Evolutionary conservation across 2,888 invertebrate species (phyloP).

Genomic region (Pheosia tremula): DNA sequence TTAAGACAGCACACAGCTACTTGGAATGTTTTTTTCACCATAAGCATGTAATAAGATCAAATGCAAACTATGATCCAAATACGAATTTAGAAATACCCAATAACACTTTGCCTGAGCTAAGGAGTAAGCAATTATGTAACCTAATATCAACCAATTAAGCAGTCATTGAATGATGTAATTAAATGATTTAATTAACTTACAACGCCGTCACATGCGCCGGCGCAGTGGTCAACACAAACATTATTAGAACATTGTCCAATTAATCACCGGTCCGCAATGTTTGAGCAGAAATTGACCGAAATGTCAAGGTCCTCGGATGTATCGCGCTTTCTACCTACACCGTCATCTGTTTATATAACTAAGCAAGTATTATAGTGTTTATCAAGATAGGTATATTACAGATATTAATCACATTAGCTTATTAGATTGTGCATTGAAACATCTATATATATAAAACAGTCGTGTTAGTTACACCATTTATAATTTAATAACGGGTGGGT

Average conservation of each 20-base stretch:
- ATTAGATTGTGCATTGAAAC: too few relatives aligned
- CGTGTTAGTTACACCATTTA: too few relatives aligned
- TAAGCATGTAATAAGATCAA: neutral
- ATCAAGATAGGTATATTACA: too few relatives aligned
- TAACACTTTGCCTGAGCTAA: neutral
- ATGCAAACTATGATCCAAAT: neutral
- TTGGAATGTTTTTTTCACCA: neutral
- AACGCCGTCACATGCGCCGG: neutral
- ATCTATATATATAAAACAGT: too few relatives aligned
- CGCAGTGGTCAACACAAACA: slow-evolving; percentile 1
- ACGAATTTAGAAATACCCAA: neutral
- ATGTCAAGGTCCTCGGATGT: slow-evolving; percentile 6
- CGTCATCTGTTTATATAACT: neutral
- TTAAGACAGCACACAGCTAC: neutral
- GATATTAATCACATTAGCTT: too few relatives aligned
- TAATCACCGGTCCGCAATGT: slow-evolving; percentile 2
- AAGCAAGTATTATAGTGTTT: too few relatives aligned
- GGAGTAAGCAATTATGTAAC: neutral
- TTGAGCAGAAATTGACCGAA: slow-evolving; percentile 2
- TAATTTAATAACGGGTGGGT: too few relatives aligned
- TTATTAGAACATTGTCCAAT: slow-evolving; percentile 3
- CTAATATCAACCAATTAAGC: neutral
- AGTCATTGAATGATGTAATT: neutral
- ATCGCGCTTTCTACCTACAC: neutral
- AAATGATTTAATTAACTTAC: slow-evolving; percentile 1